Evolutionary conservation across 1,140 invertebrate genomes (phyloP).

Genomic region (Oncopodura yosiiana): DNA sequence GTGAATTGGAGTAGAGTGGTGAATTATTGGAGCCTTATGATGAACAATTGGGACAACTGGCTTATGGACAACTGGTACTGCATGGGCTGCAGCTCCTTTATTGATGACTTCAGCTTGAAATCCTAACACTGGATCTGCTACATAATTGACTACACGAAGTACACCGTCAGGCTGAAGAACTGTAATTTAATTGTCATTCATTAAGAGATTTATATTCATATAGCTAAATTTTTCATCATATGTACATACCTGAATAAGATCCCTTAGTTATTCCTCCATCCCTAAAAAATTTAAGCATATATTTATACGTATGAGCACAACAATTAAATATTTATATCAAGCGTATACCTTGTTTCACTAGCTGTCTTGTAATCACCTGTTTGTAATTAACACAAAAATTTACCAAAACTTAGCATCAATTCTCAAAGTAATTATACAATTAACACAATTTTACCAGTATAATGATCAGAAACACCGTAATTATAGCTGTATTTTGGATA

Average conservation of each 20-base stretch:
- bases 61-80: background rate
- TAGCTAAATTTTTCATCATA: constrained; percentile 29
- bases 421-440: background rate
- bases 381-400: background rate
- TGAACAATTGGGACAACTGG: constrained; percentile 5
- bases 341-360: constrained; percentile 1
- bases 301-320: background rate
- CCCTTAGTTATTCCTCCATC: constrained; percentile 46
- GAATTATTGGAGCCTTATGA: background rate
- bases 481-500: constrained; percentile 39
- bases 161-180: constrained; percentile 32
- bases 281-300: background rate
- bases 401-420: background rate
- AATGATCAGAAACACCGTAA: constrained; percentile 37
- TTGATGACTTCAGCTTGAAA: constrained; percentile 32
- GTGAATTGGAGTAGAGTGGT: background rate
- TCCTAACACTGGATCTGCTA: constrained; percentile 30
- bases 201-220: no score
- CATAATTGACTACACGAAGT: constrained; percentile 30
- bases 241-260: constrained; percentile 50
- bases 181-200: background rate
- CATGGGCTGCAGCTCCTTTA: background rate
- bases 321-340: background rate
- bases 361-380: constrained; percentile 22
- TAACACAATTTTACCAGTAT: constrained; percentile 29